Percentiles rank a stretch among this genome's conserved stretches.
Conservation (phyloP, 1,140 invertebrate genomes). For the Drosophila pseudoobscura region DNA sequence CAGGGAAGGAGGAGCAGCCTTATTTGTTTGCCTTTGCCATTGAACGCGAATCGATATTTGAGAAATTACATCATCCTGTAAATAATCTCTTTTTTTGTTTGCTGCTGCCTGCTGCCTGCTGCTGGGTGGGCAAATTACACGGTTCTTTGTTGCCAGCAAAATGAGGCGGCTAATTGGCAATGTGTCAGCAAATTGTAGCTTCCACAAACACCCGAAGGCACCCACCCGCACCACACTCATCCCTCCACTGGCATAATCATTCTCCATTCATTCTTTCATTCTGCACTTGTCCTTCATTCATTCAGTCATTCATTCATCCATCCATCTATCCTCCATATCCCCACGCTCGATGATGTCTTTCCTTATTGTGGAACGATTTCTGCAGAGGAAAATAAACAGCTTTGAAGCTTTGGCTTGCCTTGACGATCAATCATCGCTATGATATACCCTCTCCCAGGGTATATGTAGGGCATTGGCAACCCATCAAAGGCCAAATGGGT, state of each 20-base stretch:
- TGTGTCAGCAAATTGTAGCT: slow-evolving; percentile 62
- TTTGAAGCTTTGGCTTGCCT: too few species aligned
- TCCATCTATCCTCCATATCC: too few species aligned
- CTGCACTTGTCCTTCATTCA: too few species aligned
- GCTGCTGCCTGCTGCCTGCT: slow-evolving; percentile 21
- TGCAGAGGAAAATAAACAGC: too few species aligned
- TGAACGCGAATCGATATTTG: slow-evolving; percentile 33
- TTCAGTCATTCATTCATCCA: too few species aligned
- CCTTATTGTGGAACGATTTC: too few species aligned
- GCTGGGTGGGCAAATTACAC: slow-evolving; percentile 30
- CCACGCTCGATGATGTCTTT: too few species aligned
- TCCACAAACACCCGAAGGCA: slow-evolving; percentile 14
- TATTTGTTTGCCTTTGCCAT: slow-evolving; percentile 26
- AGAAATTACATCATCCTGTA: slow-evolving; percentile 66
- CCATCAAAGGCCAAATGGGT: too few species aligned
- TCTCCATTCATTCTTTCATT: neutral
- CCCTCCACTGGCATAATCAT: neutral
- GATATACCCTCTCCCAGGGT: too few species aligned
- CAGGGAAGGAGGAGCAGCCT: neutral
- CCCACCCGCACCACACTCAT: neutral
- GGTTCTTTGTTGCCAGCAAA: slow-evolving; percentile 45
- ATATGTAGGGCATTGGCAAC: too few species aligned
- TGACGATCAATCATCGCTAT: too few species aligned
- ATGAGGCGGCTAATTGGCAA: slow-evolving; percentile 67
- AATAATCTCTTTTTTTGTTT: slow-evolving; percentile 43